Evolutionary conservation across 2,888 invertebrate genomes (phyloP), one percentile per base, ranked within the genome.

Genomic region (Phlogophora meticulosa): DNA sequence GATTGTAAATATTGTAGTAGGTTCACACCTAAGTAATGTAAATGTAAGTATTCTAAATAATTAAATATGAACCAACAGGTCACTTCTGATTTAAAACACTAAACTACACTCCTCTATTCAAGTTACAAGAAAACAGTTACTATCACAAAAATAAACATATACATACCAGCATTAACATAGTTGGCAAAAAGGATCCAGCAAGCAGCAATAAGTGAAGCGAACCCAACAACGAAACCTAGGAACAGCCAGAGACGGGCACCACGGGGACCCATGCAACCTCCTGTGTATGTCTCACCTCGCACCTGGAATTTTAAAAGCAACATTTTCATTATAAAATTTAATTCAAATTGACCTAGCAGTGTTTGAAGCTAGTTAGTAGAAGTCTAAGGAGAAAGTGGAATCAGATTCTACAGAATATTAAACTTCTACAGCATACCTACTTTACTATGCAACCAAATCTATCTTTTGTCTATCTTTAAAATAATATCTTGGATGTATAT

Each of bases 131-230:
- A 17, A n/a, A 36, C 20, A 42, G 4, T 55, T 24, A 13, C 36
- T 20, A 53, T 40, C 24, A 36, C n/a, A 15, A 13, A 48, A 46
- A 51, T 10, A 13, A 2, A 36, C 28, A 28, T 9, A 24, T 55
- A 76, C 85, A 93, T 90, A 97, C 97, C 96, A 83, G 96, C 93
- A 62, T 96, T 96, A 43, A 97, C 97, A 87, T 97, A 99, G 87
- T 98, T 97, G 32, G 98, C 98, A 93, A 99, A 98, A 77, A 99
- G 96, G 71, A 99, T 98, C 99, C 99, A 99, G 86, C 98, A 98
- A 7, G 99, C 97, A 1, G 99, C 99, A 82, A 99, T 99, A 36
- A 99, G 97, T 0, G 99, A 97, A 0, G 99, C 98, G 91, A 99
- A 99, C 24, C 99, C 99, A 88, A 99, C 97, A 0, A 99, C 98